phyloP scores from a whole-genome alignment of 2,113 vertebrate species.

The Odocoileus virginianus region DNA sequence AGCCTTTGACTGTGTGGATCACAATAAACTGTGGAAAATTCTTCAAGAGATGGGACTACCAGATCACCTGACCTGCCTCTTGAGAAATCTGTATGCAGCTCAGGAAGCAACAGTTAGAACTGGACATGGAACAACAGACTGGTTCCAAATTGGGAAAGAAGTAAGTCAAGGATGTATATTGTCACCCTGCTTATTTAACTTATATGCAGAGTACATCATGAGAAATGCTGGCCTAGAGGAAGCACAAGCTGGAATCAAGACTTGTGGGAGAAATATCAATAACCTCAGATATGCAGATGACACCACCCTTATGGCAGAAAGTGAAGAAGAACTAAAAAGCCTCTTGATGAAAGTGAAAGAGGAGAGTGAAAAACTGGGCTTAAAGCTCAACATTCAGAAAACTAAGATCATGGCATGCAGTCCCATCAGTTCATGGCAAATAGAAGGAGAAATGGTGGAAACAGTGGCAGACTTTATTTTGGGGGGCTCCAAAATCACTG shows the following conservation, averaged over 20 bases:
- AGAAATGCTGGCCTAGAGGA: accelerated
- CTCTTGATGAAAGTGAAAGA: neutral
- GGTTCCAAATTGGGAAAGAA: neutral
- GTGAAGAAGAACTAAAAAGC: neutral
- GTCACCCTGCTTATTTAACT: neutral
- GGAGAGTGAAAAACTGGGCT: neutral
- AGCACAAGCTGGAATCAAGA: neutral
- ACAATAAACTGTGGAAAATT: neutral
- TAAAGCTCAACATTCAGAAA: neutral
- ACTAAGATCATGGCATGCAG: neutral
- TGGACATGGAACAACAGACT: neutral
- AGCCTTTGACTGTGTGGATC: neutral
- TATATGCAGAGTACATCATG: neutral
- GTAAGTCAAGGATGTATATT: neutral
- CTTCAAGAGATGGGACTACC: neutral
- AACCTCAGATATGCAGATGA: neutral
- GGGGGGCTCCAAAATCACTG: neutral
- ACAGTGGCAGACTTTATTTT: neutral
- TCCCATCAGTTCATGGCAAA: neutral
- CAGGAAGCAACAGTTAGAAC: neutral
- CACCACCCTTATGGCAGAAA: neutral
- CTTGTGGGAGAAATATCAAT: neutral
- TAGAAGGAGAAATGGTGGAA: neutral
- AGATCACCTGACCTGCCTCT: neutral
- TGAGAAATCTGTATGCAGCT: neutral